Evolutionary conservation across 2,888 invertebrate genomes (phyloP).

Genomic region (Lissonota sp.): DNA sequence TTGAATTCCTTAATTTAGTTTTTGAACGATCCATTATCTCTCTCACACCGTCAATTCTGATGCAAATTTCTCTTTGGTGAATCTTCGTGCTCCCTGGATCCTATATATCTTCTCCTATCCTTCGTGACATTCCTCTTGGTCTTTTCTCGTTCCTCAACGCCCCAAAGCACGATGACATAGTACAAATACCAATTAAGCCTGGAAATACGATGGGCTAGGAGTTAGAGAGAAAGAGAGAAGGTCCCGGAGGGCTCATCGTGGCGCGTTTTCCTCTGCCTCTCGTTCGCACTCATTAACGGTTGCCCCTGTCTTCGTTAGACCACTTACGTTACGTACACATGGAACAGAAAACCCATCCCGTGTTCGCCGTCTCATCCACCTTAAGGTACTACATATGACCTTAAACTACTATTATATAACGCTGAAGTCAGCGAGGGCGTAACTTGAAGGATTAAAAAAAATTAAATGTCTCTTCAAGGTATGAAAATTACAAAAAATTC

Average conservation of each 20-base stretch:
- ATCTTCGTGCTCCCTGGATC: not conserved
- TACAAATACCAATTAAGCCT: constrained; percentile 63
- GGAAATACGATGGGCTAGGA: constrained; percentile 47
- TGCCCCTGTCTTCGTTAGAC: constrained; percentile 56
- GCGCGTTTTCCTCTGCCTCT: constrained; percentile 41
- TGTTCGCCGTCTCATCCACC: constrained; percentile 27
- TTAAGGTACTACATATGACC: not conserved
- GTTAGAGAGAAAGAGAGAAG: not conserved
- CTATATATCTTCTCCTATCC: not conserved
- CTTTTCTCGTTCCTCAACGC: constrained; percentile 26
- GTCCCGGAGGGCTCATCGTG: constrained; percentile 34
- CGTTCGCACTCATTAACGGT: constrained; percentile 59
- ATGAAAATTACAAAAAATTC: too few relatives aligned
- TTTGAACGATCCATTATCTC: constrained; percentile 3
- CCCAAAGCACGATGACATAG: constrained; percentile 54
- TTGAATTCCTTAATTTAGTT: too few relatives aligned
- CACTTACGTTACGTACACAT: constrained; percentile 56
- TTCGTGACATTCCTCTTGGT: constrained; percentile 9
- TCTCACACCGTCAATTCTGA: not conserved
- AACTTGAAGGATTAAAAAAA: too few relatives aligned
- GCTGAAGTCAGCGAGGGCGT: too few relatives aligned
- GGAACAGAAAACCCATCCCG: constrained; percentile 30
- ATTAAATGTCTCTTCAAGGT: too few relatives aligned
- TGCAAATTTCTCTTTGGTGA: constrained; percentile 26
- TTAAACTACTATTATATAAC: too few relatives aligned